These are phyloP conservation scores for Sepioteuthis lessoniana DNA, from an alignment of 2,888 invertebrate species.

Conservation along the genomic window DNA sequence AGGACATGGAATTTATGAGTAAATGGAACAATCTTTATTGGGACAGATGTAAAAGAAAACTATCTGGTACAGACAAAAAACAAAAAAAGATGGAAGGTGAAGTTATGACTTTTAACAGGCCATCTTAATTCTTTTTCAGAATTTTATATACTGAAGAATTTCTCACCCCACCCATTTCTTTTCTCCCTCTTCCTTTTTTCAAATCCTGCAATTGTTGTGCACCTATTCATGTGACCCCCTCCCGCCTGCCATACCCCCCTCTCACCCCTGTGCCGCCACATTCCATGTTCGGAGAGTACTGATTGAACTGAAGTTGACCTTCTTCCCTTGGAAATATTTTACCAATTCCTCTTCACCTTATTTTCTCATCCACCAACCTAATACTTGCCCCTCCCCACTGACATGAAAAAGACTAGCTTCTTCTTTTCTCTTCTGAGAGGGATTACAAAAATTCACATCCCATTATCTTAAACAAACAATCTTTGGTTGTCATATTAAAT, in stretches of 20 bases:
- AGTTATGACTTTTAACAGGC: no score
- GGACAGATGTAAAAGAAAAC: no score
- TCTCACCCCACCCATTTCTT: no score
- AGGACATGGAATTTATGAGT: no score
- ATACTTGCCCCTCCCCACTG: background rate
- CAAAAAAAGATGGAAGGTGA: no score
- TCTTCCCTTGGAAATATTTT: background rate
- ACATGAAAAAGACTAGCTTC: background rate
- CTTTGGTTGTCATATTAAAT: no score
- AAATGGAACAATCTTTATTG: no score
- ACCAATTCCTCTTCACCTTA: background rate
- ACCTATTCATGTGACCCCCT: background rate
- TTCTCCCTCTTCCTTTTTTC: background rate
- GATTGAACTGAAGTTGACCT: background rate
- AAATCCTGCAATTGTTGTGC: background rate
- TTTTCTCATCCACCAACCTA: background rate
- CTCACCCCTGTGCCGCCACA: background rate
- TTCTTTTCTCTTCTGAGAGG: background rate
- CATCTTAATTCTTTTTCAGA: background rate
- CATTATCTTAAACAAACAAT: no score
- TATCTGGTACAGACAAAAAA: no score
- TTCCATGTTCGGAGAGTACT: background rate
- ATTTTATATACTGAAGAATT: background rate
- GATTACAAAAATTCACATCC: background rate
- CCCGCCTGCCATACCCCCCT: background rate